Evolutionary conservation across 2,888 invertebrate species (phyloP).

Genomic region (Drosophila macrothrix): DNA sequence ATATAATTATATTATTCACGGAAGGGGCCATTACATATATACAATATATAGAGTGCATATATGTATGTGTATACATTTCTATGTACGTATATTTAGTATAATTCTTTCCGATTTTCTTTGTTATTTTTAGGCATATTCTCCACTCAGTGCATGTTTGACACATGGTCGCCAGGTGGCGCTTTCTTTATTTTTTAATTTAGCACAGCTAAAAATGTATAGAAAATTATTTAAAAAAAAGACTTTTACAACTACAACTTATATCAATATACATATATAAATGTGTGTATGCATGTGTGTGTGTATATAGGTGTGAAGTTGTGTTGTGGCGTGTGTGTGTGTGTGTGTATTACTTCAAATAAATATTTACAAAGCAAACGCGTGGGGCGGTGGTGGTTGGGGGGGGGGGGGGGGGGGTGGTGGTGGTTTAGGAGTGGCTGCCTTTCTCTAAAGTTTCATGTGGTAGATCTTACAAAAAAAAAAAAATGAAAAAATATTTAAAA

Average conservation of each 20-base stretch:
- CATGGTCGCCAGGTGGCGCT: constrained; percentile 53
- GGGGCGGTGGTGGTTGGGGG: background rate
- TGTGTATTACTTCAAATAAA: constrained; percentile 69
- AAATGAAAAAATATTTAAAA: constrained; percentile 16
- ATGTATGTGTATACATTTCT: constrained; percentile 4
- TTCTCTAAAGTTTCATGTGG: constrained; percentile 5
- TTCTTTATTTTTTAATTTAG: constrained; percentile 39
- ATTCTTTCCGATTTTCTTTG: constrained; percentile 10
- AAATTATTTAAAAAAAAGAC: constrained; percentile 34
- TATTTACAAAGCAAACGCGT: constrained; percentile 71
- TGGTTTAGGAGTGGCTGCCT: background rate
- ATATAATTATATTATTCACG: constrained; percentile 10
- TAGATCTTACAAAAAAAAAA: constrained; percentile 22
- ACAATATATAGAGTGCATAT: constrained; percentile 1
- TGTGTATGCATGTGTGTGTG: constrained; percentile 25
- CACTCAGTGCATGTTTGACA: constrained; percentile 60
- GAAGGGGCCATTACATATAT: constrained; percentile 8
- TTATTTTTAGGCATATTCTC: constrained; percentile 22
- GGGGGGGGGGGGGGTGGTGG: background rate
- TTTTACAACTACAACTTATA: constrained; percentile 60
- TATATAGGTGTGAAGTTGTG: constrained; percentile 11
- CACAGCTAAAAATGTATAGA: constrained; percentile 56
- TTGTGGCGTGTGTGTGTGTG: constrained; percentile 21
- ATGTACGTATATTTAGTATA: constrained; percentile 25
- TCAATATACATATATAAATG: constrained; percentile 42